phyloP scores from a whole-genome alignment of 2,888 invertebrate species.

The Melolontha melolontha region DNA sequence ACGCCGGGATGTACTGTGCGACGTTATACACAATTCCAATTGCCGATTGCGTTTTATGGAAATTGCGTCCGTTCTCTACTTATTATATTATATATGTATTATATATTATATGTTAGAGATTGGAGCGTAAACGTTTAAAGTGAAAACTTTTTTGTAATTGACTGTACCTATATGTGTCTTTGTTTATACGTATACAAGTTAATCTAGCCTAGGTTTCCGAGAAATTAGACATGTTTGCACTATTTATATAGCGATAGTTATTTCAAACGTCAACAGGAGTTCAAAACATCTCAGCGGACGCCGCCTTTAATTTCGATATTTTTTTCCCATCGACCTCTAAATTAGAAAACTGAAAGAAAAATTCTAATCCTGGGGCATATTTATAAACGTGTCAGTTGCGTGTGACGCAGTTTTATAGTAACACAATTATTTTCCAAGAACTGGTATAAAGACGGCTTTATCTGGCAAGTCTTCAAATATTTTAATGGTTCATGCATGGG shows the following conservation, averaged over 20 bases:
- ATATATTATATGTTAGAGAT: too few species aligned
- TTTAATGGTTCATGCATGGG: slow-evolving; percentile 32
- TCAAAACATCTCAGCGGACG: background rate
- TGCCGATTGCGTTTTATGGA: too few species aligned
- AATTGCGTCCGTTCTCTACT: too few species aligned
- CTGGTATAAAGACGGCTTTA: slow-evolving; percentile 32
- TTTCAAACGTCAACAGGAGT: too few species aligned
- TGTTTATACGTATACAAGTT: background rate
- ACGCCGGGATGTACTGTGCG: too few species aligned
- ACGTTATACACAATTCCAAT: too few species aligned
- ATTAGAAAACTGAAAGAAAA: slow-evolving; percentile 12
- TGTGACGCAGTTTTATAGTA: slow-evolving; percentile 36
- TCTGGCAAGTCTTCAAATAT: slow-evolving; percentile 33
- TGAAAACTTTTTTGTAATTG: too few species aligned
- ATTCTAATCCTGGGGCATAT: slow-evolving; percentile 23
- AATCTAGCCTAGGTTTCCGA: slow-evolving; percentile 4
- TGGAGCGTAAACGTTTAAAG: too few species aligned
- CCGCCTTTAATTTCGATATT: slow-evolving; percentile 9
- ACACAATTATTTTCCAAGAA: slow-evolving; percentile 39
- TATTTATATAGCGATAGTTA: slow-evolving; percentile 20
- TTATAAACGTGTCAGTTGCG: slow-evolving; percentile 35
- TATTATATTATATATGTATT: too few species aligned
- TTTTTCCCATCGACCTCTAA: slow-evolving; percentile 7
- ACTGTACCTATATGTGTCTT: background rate
- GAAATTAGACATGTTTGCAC: slow-evolving; percentile 25